phyloP scores from a whole-genome alignment of 2,797 vertebrate species.

The Leucoraja ocellata region DNA sequence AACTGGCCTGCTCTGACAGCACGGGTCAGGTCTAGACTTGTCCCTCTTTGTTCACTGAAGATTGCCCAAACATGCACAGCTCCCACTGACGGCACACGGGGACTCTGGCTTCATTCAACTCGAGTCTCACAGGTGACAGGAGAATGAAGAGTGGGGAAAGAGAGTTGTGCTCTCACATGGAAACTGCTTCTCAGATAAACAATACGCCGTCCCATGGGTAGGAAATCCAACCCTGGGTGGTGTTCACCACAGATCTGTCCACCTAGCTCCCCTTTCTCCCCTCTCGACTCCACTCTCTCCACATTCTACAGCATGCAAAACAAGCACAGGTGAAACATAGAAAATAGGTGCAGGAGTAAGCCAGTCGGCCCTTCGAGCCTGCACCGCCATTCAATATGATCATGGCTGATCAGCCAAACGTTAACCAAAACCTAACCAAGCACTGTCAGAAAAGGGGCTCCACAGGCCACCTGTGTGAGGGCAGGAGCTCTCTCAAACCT shows the following conservation, averaged over 20 bases:
- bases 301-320: too few relatives aligned
- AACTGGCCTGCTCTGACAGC: neutral
- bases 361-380: too few relatives aligned
- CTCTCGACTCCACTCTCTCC: neutral
- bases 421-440: neutral
- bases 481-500: neutral
- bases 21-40: slow-evolving; percentile 2
- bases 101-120: neutral
- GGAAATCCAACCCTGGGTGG: too few relatives aligned
- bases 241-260: neutral
- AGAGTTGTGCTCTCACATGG: too few relatives aligned
- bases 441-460: neutral
- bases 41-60: neutral
- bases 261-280: neutral
- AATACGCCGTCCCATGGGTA: too few relatives aligned
- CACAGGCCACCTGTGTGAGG: neutral
- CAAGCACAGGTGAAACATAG: too few relatives aligned
- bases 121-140: neutral
- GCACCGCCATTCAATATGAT: too few relatives aligned
- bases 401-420: too few relatives aligned
- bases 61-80: neutral
- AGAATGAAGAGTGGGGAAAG: neutral
- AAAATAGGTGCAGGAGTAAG: too few relatives aligned
- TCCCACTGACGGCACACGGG: neutral
- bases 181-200: neutral